These are phyloP conservation scores for Microplitis demolitor DNA, from an alignment of 1,140 invertebrate species.

Conservation along the genomic window DNA sequence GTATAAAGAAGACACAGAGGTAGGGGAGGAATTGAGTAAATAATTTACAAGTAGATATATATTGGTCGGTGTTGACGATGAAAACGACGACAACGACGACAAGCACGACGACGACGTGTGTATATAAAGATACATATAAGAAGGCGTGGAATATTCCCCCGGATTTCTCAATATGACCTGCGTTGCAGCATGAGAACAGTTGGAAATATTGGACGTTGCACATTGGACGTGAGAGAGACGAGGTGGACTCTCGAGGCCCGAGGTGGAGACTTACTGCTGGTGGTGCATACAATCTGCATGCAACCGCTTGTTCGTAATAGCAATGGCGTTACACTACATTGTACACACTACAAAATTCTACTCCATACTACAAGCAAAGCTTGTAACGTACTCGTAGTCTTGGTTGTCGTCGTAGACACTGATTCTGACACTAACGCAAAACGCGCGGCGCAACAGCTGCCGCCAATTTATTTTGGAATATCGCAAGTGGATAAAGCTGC, in stretches of 20 bases:
- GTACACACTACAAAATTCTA: too few relatives aligned
- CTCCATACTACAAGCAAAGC: too few relatives aligned
- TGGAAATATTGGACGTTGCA: neutral
- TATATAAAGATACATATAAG: neutral
- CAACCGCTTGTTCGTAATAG: conserved; percentile 30
- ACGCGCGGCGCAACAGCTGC: conserved; percentile 52
- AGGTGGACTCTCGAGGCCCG: neutral
- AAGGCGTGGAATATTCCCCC: conserved; percentile 9
- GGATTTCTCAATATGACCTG: conserved; percentile 17
- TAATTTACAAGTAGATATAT: too few relatives aligned
- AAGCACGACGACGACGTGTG: too few relatives aligned
- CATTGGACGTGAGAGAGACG: conserved; percentile 8
- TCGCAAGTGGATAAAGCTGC: conserved; percentile 20
- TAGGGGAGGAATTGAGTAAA: too few relatives aligned
- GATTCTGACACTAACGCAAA: conserved; percentile 43
- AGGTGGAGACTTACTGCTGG: neutral
- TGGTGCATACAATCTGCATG: conserved; percentile 3
- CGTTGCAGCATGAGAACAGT: conserved; percentile 1
- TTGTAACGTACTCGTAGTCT: too few relatives aligned
- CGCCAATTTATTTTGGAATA: conserved; percentile 59
- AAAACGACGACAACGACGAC: too few relatives aligned
- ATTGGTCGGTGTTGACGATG: too few relatives aligned
- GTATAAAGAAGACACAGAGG: too few relatives aligned
- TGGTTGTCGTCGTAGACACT: conserved; percentile 33
- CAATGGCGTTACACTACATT: conserved; percentile 30